Base-by-base conservation (phyloP, 2,797 vertebrate species). In the Xiphophorus birchmanni region DNA sequence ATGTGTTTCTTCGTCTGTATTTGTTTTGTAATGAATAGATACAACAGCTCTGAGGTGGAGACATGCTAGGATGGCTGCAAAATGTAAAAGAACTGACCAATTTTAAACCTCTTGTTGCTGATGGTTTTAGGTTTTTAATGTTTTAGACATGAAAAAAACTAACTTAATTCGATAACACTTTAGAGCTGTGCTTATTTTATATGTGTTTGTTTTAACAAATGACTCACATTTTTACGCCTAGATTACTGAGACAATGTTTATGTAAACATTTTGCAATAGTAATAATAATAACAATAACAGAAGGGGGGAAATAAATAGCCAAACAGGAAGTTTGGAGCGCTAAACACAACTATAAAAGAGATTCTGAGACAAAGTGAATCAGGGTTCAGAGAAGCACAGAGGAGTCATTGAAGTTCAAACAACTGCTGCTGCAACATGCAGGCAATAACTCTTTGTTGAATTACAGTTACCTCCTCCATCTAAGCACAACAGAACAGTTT, bases 341-440 rank as follows among this genome's bases (percentile, higher is more conserved):
- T 82, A 56, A 58, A 74, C 80, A 79, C 65, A 84, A 79, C 75
- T 29, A 79, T 80, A 77, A 83, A 86, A 75, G 83, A 84, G 87
- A 84, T 81, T 74, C 67, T 73, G 75, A 83, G 80, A 82, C 85
- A 44, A 77, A 47, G 63, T 35, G 74, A 88, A 87, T 91, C 85
- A 87, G 85, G 90, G 88, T 88, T 88, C 84, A 88, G 73, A 84
- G 90, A 91, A 90, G 90, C 82, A 79, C 75, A 86, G 90, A 84
- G 88, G 48, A 92, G 87, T 89, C 89, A 89, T 85, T 89, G 77
- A 84, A 88, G 87, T 92, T 91, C 85, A 90, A 90, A 89, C 87
- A 91, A 84, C 76, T 84, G 90, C 89, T 86, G 89, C 93, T 92
- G 93, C 90, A 92, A 95, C 91, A 93, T 89, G 88, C 85, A 85